Evolutionary conservation across 2,113 vertebrate genomes (phyloP).

Genomic region (Lophotis ruficrista): DNA sequence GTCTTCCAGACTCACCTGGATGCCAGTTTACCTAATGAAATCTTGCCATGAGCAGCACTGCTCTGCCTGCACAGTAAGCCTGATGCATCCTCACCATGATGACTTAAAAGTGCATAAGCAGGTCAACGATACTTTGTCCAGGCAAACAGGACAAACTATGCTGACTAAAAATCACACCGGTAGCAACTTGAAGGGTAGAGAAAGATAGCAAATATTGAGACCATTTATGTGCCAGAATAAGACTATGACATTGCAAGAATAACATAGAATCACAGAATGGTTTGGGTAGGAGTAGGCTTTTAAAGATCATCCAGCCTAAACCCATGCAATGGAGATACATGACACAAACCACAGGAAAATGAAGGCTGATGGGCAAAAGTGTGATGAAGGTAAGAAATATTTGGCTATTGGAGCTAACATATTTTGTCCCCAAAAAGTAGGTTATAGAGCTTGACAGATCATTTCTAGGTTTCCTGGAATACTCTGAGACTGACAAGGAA

Average conservation of each 20-base stretch:
- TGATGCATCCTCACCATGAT: neutral
- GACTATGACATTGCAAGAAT: neutral
- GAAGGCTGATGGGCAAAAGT: neutral
- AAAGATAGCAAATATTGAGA: neutral
- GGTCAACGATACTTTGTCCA: neutral
- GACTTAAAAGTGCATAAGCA: neutral
- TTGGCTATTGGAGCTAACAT: neutral
- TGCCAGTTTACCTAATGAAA: neutral
- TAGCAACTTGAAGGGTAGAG: neutral
- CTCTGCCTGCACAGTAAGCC: neutral
- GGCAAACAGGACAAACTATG: neutral
- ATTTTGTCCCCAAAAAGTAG: neutral
- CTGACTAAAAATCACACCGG: neutral
- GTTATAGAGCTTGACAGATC: neutral
- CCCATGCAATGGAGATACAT: fast-evolving
- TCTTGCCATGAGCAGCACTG: neutral
- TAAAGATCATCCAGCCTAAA: neutral
- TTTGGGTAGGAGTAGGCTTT: neutral
- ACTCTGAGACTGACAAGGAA: neutral
- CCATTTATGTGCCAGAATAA: neutral
- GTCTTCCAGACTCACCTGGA: neutral
- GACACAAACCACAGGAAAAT: neutral
- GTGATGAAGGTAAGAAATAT: neutral
- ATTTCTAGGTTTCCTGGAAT: neutral
- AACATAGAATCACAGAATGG: neutral